phyloP scores from a whole-genome alignment of 2,797 vertebrate species.

The Cetoscarus ocellatus region DNA sequence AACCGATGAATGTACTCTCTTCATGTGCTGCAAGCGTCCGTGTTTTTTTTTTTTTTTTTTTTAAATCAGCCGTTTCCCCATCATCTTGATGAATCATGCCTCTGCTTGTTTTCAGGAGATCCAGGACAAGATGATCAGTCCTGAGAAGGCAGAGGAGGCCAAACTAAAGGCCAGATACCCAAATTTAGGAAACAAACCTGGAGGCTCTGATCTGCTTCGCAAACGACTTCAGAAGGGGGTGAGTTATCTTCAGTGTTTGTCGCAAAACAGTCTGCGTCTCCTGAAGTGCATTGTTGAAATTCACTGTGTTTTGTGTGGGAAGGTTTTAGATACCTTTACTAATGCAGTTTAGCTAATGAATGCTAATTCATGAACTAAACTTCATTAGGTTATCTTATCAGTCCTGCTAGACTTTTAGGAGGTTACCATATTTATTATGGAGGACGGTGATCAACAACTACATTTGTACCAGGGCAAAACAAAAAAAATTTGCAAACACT shows the following conservation, averaged over 20 bases:
- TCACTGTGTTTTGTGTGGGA: not conserved
- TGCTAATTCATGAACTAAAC: not conserved
- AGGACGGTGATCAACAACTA: no score
- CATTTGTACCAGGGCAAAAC: no score
- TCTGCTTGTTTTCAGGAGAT: slow-evolving; percentile 86
- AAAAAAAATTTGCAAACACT: no score
- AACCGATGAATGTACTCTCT: not conserved
- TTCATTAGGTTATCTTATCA: no score
- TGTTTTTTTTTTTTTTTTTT: not conserved
- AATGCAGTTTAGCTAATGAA: not conserved
- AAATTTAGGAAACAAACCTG: slow-evolving; percentile 95
- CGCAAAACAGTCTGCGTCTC: slow-evolving; percentile 9
- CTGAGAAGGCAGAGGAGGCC: slow-evolving; percentile 96
- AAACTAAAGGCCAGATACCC: slow-evolving; percentile 98
- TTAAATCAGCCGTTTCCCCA: not conserved
- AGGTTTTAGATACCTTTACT: not conserved
- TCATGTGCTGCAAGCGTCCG: not conserved
- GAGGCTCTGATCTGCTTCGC: slow-evolving; percentile 97
- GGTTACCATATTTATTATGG: no score
- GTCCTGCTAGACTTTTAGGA: no score
- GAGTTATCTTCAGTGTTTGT: slow-evolving; percentile 70
- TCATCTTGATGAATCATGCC: not conserved
- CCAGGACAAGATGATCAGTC: slow-evolving; percentile 93
- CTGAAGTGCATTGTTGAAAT: not conserved
- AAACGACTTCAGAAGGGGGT: slow-evolving; percentile 98